Evolutionary conservation across 2,888 invertebrate species (phyloP).

Genomic region (Ophioninae sp.): DNA sequence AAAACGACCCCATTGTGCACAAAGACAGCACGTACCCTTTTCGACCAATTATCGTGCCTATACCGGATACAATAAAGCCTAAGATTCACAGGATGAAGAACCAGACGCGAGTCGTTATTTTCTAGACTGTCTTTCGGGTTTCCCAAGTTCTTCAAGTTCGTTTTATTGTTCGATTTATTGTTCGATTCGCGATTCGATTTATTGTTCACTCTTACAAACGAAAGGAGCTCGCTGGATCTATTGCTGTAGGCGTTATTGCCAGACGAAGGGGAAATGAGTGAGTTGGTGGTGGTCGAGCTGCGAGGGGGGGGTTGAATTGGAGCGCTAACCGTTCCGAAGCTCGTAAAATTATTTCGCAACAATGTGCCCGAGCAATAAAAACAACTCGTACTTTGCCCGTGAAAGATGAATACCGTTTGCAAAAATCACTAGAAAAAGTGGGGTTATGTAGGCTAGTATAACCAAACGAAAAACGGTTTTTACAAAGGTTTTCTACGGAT

Average conservation of each 20-base stretch:
- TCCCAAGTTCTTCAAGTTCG: not conserved
- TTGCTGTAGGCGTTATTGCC: not conserved
- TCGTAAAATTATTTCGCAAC: conserved; percentile 54
- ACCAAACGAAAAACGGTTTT: conserved; percentile 43
- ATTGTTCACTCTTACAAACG: conserved; percentile 22
- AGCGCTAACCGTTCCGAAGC: conserved; percentile 38
- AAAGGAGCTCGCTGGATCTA: not conserved
- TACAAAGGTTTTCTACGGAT: conserved; percentile 13
- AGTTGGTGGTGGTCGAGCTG: too few relatives aligned
- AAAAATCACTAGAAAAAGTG: not conserved
- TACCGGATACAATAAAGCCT: conserved; percentile 16
- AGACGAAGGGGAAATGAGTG: not conserved
- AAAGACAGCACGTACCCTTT: conserved; percentile 34
- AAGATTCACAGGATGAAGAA: not conserved
- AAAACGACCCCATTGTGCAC: not conserved
- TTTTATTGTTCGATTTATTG: conserved; percentile 39
- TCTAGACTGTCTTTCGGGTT: not conserved
- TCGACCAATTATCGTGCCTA: conserved; percentile 2
- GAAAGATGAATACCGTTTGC: conserved; percentile 22
- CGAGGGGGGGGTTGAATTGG: conserved; percentile 41
- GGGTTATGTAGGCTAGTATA: conserved; percentile 6
- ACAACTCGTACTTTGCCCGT: conserved; percentile 9
- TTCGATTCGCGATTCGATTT: conserved; percentile 15
- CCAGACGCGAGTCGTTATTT: not conserved
- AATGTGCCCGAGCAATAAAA: conserved; percentile 38